Percentiles rank a stretch among this genome's conserved stretches.
These are phyloP conservation scores for Corella eumyota DNA, from an alignment of 23 tunicate genomes.

Conservation along the genomic window DNA sequence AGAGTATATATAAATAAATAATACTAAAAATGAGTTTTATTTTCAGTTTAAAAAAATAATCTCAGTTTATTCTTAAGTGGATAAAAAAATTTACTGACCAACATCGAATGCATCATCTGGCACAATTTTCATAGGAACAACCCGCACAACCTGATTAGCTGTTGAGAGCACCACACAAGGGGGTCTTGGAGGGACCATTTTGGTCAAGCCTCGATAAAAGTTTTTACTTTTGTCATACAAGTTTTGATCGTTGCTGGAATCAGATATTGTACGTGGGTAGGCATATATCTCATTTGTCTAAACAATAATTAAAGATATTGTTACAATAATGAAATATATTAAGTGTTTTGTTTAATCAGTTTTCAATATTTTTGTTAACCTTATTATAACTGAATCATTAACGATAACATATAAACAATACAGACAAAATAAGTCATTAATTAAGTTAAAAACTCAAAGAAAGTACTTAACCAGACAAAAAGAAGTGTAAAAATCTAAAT, in stretches of 20 bases:
- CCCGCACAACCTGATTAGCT: conserved; percentile 49
- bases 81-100: conserved; percentile 10
- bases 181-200: conserved; percentile 46
- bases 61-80: too few species aligned
- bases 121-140: conserved; percentile 47
- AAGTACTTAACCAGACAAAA: too few species aligned
- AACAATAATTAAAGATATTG: conserved; percentile 18
- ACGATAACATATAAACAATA: too few species aligned
- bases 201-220: conserved; percentile 35
- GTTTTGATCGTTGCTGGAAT: not conserved
- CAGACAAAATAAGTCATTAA: too few species aligned
- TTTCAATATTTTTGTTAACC: too few species aligned
- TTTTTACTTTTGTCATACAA: conserved; percentile 19
- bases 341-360: too few species aligned
- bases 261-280: conserved; percentile 23
- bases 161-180: conserved; percentile 40
- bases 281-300: conserved; percentile 71
- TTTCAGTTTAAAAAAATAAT: too few species aligned
- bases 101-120: conserved; percentile 63
- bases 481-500: too few species aligned
- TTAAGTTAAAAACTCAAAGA: too few species aligned
- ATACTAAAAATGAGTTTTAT: conserved; percentile 1
- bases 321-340: too few species aligned
- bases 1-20: too few species aligned
- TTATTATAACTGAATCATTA: too few species aligned